phyloP scores from a whole-genome alignment of 2,888 invertebrate genomes.

The Oxyscelio sp. region DNA sequence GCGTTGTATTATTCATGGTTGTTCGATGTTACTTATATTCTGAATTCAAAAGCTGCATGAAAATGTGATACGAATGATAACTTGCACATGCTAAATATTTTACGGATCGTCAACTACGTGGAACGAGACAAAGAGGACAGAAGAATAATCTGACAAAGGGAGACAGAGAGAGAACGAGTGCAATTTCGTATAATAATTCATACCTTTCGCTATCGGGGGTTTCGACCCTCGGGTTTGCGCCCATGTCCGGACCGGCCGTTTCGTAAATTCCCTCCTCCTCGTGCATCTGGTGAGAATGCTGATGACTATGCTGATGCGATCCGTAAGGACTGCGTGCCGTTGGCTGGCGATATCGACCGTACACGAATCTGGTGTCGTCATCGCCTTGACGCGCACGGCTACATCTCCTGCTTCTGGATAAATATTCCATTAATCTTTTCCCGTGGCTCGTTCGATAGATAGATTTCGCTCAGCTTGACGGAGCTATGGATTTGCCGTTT shows the following conservation, averaged over 20 bases:
- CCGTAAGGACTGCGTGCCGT: constrained; percentile 89
- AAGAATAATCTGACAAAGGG: neutral
- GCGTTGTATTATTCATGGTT: constrained; percentile 48
- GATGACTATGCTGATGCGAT: constrained; percentile 89
- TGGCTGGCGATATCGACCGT: constrained; percentile 90
- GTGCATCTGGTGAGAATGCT: constrained; percentile 89
- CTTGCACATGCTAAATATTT: constrained; percentile 58
- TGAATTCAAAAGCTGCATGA: constrained; percentile 54
- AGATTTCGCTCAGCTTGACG: constrained; percentile 14
- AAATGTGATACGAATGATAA: constrained; percentile 65
- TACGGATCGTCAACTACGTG: constrained; percentile 56
- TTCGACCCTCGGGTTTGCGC: constrained; percentile 92
- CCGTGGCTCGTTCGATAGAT: constrained; percentile 37
- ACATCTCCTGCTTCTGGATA: constrained; percentile 90
- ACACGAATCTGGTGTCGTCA: constrained; percentile 93
- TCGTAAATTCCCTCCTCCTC: constrained; percentile 96
- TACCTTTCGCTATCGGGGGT: constrained; percentile 97
- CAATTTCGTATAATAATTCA: constrained; percentile 81
- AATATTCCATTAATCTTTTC: constrained; percentile 63
- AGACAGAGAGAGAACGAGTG: constrained; percentile 1
- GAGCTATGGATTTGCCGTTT: constrained; percentile 27
- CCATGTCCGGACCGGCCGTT: constrained; percentile 93
- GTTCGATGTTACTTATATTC: constrained; percentile 31
- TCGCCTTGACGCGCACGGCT: constrained; percentile 90
- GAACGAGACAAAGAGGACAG: constrained; percentile 7